phyloP scores from a whole-genome alignment of 2,888 invertebrate species.

The Athrips mouffetella region DNA sequence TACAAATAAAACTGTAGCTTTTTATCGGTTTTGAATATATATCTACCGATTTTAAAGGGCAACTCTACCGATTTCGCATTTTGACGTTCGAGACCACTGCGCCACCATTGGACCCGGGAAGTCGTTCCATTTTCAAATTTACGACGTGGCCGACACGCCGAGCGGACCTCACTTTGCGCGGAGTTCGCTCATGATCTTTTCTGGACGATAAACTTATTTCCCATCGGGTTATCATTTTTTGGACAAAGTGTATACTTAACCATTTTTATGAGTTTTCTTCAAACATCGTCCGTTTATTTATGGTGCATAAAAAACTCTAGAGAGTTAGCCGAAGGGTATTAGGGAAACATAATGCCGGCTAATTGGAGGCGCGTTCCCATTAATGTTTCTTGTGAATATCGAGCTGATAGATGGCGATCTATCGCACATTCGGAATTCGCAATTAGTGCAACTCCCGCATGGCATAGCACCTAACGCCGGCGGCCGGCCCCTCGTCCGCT shows the following conservation, averaged over 20 bases:
- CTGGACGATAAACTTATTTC: conserved; percentile 28
- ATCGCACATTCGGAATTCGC: conserved; percentile 46
- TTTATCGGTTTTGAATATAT: no score
- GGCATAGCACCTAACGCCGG: background rate
- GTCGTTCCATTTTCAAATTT: conserved; percentile 49
- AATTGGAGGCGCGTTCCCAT: conserved; percentile 12
- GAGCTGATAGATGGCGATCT: conserved; percentile 41
- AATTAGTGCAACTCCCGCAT: conserved; percentile 48
- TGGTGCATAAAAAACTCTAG: no score
- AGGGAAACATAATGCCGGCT: conserved; percentile 2
- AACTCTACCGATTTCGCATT: no score
- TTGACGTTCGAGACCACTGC: no score
- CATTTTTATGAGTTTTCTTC: no score
- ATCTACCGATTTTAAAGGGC: no score
- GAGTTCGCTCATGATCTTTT: conserved; percentile 31
- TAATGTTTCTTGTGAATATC: conserved; percentile 35
- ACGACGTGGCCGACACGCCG: conserved; percentile 40
- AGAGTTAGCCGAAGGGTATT: background rate
- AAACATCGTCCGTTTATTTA: no score
- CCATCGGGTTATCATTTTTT: conserved; percentile 1
- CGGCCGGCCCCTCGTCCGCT: conserved; percentile 29
- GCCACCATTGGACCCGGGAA: conserved; percentile 34
- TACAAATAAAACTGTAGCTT: no score
- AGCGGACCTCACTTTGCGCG: conserved; percentile 30
- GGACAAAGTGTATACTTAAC: no score